These are phyloP conservation scores for Ctenosaura bakeri DNA, from an alignment of 2,797 vertebrate species.

Conservation along the genomic window DNA sequence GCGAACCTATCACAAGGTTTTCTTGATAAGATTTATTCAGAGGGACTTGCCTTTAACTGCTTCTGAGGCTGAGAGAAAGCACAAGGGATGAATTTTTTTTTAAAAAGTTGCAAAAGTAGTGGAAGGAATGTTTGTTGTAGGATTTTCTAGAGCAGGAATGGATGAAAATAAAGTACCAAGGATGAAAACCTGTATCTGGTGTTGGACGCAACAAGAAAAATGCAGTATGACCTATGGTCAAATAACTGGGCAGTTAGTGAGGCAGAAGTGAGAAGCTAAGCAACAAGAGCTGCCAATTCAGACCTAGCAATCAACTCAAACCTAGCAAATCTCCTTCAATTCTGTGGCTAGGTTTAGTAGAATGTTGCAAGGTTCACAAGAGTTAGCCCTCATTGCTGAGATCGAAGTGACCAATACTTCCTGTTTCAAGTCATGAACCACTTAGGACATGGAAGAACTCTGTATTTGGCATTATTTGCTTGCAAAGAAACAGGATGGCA, in stretches of 20 bases:
- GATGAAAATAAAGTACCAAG: neutral
- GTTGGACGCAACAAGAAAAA: neutral
- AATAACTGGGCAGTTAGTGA: neutral
- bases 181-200: neutral
- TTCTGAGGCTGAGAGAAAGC: too few species aligned
- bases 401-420: neutral
- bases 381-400: neutral
- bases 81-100: neutral
- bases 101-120: neutral
- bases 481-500: neutral
- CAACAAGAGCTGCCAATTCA: too few species aligned
- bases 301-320: neutral
- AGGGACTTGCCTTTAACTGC: too few species aligned
- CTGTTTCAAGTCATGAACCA: neutral
- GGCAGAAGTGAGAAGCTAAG: too few species aligned
- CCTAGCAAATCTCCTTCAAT: too few species aligned
- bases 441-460: neutral
- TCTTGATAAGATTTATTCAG: too few species aligned
- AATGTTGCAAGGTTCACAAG: neutral
- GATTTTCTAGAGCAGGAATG: neutral
- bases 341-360: neutral
- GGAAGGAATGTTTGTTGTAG: neutral
- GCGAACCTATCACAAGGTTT: too few species aligned
- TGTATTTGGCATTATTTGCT: neutral
- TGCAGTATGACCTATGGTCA: neutral